A percentile compares a stretch with the other conserved stretches of the same genome.
These are phyloP conservation scores for Drosophila rufa DNA, from an alignment of 1,140 invertebrate species.

Conservation along the genomic window DNA sequence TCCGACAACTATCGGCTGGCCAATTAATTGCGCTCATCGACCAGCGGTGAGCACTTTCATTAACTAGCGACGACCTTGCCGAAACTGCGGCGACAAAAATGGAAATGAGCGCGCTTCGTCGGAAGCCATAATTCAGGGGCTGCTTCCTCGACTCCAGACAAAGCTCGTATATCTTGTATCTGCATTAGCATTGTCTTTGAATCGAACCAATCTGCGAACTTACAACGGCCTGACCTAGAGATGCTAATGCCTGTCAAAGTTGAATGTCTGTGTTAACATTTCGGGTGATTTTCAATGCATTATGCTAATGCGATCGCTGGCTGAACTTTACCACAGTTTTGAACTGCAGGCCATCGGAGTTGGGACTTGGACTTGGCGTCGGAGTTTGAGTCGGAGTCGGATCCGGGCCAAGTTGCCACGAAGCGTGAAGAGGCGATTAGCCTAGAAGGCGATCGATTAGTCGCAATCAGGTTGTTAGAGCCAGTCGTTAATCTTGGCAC, in stretches of 20 bases:
- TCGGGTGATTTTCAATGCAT: constrained; percentile 56
- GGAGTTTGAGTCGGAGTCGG: constrained; percentile 18
- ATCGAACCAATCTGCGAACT: constrained; percentile 42
- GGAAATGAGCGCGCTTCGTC: constrained; percentile 45
- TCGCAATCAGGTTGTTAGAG: constrained; percentile 54
- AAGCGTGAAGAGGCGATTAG: constrained; percentile 69
- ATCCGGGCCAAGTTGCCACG: constrained; percentile 49
- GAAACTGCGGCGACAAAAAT: constrained; percentile 57
- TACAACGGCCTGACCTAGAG: constrained; percentile 67
- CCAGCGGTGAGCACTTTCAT: constrained; percentile 67
- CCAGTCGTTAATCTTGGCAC: constrained; percentile 29
- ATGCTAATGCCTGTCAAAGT: constrained; percentile 74
- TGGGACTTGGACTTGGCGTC: background rate
- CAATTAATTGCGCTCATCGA: constrained; percentile 71
- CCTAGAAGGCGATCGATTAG: constrained; percentile 74
- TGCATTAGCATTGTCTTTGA: constrained; percentile 59
- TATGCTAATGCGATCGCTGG: constrained; percentile 46
- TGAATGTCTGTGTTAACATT: constrained; percentile 74
- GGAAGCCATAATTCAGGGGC: constrained; percentile 54
- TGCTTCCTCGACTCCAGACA: constrained; percentile 38
- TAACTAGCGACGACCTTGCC: constrained; percentile 66
- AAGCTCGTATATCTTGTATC: constrained; percentile 14
- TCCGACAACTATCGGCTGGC: constrained; percentile 2
- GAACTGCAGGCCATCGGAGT: constrained; percentile 35
- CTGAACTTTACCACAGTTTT: constrained; percentile 69